Evolutionary conservation across 2,888 invertebrate genomes (phyloP), one percentile per base, ranked within the genome.

Genomic region (Augochlorella aurata): DNA sequence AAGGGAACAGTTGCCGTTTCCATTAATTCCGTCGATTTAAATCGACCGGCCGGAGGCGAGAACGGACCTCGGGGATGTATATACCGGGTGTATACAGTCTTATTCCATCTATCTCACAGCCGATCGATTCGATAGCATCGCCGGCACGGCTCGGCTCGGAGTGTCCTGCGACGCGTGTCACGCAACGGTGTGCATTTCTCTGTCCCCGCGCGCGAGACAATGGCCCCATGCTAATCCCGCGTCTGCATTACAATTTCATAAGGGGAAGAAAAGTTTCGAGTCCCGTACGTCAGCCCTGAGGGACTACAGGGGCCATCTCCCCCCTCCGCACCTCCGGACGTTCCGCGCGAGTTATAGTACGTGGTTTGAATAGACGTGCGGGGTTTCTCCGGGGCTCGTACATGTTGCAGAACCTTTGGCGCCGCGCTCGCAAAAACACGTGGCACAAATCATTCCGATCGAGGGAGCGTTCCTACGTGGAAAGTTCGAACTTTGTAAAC

Each of bases 221-320:
- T 90, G 88, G 85, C 85, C 87, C 85, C 88, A 90, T 91, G 91
- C 90, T 91, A 91, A 91, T 91, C 85, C 85, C 84, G 85, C 70
- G 79, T 61, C 87, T 84, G 85, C 78, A 89, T 91, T 90, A 91
- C 90, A 88, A 90, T 90, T 90, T 90, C 88, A 85, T 87, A 86
- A 85, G 84, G 84, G 84, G 84, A 76, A 79, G 84, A 87, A 88
- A 88, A 85, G 80, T 86, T 87, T 87, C 82, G 83, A 85, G 79
- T 77, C 66, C 50, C 50, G 78, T 84, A 75, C 73, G 80, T 78
- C 70, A 58, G 83, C 77, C 88, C 85, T 79, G 65, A 76, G 88
- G 87, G 85, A 86, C 74, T 54, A 16, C 21, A 38, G 52, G 66
- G 65, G 24, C 44, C 24, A 72, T 76, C 38, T 38, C 38, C 76